Evolutionary conservation across 2,113 vertebrate species (phyloP), one percentile per base, ranked within the genome.

Genomic region (Pogonocichla stellata): DNA sequence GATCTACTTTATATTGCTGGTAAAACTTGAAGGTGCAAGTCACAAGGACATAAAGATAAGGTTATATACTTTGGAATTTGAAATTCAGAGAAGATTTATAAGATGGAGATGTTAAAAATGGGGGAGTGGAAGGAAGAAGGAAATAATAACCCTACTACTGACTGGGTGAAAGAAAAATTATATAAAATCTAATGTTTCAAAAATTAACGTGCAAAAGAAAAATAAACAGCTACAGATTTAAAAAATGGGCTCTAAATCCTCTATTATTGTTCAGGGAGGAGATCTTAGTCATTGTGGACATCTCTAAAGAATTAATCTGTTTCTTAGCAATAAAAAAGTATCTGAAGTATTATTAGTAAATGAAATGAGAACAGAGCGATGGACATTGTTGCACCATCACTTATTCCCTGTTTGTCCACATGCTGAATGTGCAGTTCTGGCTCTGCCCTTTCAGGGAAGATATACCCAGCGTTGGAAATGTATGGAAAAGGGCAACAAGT

Each of bases 301-400:
- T 69, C 15, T 51, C 53, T 79, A 58, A 85, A 90, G 43, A 50
- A 75, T 93, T 36, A 79, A 48, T 53, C 38, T 1, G 14, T 94
- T 94, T 82, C 70, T 47, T 74, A 82, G 66, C 66, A 88, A 67
- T 88, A 64, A 74, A 74, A 51, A 23, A 40, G 65, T 79, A 82
- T 67, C 64, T 64, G 57, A 85, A 74, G 29, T 12, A 36, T 74
- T 93, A 62, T 81, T 81, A 87, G 11, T 74, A 58, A 85, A 90
- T 40, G 33, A 75, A 86, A 74, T 88, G 40, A 82, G 53, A 72
- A 70, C 33, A 67, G 77, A 90, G 5, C 43, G 51, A 6, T 43
- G 24, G 56, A 60, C 26, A 10, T 58, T 25, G 17, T 71, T 33
- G 48, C 5, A 60, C 9, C 40, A n/a, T 26, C 26, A 6, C 18